Evolutionary conservation across 2,888 invertebrate species (phyloP).

Genomic region (Amphipyra berbera): DNA sequence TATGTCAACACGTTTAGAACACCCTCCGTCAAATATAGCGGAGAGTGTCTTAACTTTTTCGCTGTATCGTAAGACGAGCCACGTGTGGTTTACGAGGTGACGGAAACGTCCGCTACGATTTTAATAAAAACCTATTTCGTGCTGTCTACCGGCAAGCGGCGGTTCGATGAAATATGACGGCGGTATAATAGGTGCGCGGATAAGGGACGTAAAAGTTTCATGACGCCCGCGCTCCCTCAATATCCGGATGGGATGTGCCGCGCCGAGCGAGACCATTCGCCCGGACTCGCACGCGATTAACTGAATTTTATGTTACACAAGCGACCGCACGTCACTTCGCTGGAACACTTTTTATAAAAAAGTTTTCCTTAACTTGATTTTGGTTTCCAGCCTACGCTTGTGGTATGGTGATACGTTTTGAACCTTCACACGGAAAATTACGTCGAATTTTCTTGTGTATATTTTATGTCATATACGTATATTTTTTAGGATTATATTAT

Average conservation of each 20-base stretch:
- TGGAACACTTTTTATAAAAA: constrained; percentile 22
- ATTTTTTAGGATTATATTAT: neutral
- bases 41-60: constrained; percentile 37
- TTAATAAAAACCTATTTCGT: constrained; percentile 64
- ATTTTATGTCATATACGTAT: neutral
- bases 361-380: constrained; percentile 41
- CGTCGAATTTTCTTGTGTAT: neutral
- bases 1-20: constrained; percentile 25
- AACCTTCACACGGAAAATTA: constrained; percentile 2
- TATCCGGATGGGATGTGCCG: constrained; percentile 63
- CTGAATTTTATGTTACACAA: constrained; percentile 57
- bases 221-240: constrained; percentile 64
- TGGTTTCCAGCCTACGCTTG: constrained; percentile 2
- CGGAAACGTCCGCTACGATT: constrained; percentile 60
- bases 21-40: constrained; percentile 6
- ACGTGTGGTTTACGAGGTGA: constrained; percentile 66
- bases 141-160: constrained; percentile 49
- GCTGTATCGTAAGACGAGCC: constrained; percentile 48
- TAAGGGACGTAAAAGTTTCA: constrained; percentile 74
- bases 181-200: constrained; percentile 66
- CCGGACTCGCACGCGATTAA: constrained; percentile 56
- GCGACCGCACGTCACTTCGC: constrained; percentile 35
- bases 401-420: neutral
- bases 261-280: constrained; percentile 46
- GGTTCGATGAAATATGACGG: constrained; percentile 68